phyloP scores from a whole-genome alignment of 2,888 invertebrate genomes.

The Lasioglossum calceatum region DNA sequence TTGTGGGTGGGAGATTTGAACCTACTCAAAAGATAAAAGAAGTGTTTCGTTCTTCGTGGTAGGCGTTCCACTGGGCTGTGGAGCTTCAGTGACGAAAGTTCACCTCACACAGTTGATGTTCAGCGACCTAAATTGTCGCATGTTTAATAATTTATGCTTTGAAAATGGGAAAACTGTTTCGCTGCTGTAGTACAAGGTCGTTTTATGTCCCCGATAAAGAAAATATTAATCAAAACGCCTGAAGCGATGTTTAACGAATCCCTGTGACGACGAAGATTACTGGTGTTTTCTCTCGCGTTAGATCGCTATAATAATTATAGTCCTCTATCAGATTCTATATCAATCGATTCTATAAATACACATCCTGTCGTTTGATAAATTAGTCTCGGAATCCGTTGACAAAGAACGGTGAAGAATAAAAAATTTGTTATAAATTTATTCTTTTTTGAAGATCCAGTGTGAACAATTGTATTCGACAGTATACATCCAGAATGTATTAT shows the following conservation, averaged over 20 bases:
- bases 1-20: neutral
- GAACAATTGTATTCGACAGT: too few species aligned
- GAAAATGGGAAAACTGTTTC: neutral
- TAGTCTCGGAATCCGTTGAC: neutral
- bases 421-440: too few species aligned
- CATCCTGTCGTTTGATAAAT: neutral
- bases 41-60: neutral
- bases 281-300: neutral
- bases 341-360: slow-evolving; percentile 19
- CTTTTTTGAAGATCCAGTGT: too few species aligned
- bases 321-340: neutral
- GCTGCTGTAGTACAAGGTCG: neutral
- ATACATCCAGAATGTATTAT: too few species aligned
- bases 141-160: neutral
- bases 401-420: neutral
- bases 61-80: neutral
- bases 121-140: neutral
- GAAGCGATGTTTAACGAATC: neutral
- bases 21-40: neutral
- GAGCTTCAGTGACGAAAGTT: neutral
- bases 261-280: neutral
- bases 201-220: neutral
- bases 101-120: neutral
- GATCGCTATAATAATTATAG: neutral
- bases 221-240: neutral